A percentile compares a stretch with the other conserved stretches of the same genome.
Evolutionary conservation across 2,797 vertebrate species (phyloP).

Genomic region (Poliocrania exsul): DNA sequence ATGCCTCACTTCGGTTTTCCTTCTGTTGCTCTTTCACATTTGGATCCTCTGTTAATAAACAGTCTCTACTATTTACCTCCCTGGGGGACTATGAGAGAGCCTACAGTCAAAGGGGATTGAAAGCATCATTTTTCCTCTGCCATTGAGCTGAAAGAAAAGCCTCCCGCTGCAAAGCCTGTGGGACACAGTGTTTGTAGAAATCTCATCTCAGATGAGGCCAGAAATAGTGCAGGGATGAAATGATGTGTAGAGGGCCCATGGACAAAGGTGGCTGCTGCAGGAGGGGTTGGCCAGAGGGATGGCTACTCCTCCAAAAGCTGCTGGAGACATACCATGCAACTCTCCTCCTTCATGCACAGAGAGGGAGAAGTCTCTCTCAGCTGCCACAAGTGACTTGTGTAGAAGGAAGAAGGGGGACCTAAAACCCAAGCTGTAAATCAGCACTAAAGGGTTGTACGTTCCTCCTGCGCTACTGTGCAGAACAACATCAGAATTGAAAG

Average conservation of each 20-base stretch:
- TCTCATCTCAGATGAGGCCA: background rate
- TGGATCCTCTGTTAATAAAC: conserved; percentile 46
- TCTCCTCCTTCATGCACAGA: fast-evolving
- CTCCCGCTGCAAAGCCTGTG: background rate
- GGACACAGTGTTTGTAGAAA: background rate
- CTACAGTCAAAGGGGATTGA: background rate
- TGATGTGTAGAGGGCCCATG: background rate
- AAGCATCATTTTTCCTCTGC: background rate
- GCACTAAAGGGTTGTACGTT: background rate
- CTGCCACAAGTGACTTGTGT: background rate
- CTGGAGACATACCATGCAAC: background rate
- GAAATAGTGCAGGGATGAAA: background rate
- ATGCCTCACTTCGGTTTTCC: background rate
- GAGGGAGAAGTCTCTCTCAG: background rate
- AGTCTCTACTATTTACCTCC: conserved; percentile 30
- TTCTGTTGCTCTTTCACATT: background rate
- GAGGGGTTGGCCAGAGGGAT: background rate
- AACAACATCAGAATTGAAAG: background rate
- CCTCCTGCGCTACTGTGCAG: background rate
- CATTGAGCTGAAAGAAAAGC: background rate
- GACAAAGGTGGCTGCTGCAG: background rate
- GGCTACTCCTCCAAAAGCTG: background rate
- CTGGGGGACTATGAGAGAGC: conserved; percentile 11
- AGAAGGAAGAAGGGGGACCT: background rate
- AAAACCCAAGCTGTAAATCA: background rate